These are phyloP conservation scores for Shinisaurus crocodilurus DNA, from an alignment of 2,113 vertebrate genomes.

Conservation along the genomic window DNA sequence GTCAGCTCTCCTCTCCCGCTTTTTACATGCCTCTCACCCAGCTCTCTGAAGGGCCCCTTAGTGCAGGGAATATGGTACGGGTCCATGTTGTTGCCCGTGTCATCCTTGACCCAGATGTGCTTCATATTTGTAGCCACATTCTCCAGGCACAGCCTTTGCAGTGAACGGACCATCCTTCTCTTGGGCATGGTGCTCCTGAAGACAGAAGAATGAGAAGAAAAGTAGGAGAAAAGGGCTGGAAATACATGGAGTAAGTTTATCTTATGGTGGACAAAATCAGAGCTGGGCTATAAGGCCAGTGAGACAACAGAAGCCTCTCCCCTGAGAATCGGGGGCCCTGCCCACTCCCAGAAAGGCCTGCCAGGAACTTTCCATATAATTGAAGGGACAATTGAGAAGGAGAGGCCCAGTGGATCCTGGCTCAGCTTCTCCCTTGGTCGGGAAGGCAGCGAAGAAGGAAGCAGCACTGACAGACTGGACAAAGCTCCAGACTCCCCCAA, in stretches of 20 bases:
- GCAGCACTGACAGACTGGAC: too few relatives aligned
- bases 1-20: not conserved
- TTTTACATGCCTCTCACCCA: not conserved
- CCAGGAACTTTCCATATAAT: too few relatives aligned
- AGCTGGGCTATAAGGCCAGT: too few relatives aligned
- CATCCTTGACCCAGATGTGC: not conserved
- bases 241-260: not conserved
- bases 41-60: not conserved
- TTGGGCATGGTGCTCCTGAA: not conserved
- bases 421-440: too few relatives aligned
- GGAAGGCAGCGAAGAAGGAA: too few relatives aligned
- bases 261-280: too few relatives aligned
- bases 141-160: not conserved
- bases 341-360: too few relatives aligned
- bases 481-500: too few relatives aligned
- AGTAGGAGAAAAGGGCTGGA: not conserved
- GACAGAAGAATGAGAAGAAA: not conserved
- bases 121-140: not conserved
- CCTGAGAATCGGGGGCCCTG: too few relatives aligned
- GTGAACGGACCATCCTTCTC: not conserved
- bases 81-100: not conserved
- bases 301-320: too few relatives aligned
- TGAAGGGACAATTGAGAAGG: too few relatives aligned
- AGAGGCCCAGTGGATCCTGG: too few relatives aligned
- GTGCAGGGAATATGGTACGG: not conserved